Base-by-base conservation (phyloP, 2,888 invertebrate species). In the Notodonta ziczac region DNA sequence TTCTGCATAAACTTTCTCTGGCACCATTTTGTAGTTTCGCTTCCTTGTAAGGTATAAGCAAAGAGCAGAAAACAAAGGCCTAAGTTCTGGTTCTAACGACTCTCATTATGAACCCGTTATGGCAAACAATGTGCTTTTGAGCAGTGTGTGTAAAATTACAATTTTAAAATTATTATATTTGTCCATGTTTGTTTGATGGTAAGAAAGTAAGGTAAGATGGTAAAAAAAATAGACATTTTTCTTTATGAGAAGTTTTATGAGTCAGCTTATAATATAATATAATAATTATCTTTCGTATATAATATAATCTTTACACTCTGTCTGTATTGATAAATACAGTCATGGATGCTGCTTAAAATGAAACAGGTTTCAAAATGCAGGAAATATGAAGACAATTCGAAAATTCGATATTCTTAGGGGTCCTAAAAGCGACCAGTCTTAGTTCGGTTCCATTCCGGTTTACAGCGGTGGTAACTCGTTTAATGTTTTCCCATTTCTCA, bases 401-500 rank as follows among this genome's bases (percentile, higher is more conserved):
- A 14, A n/a, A n/a, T 50, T 58, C 62, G 35, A 53, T 51, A 56
- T n/a, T 58, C 52, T 58, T 59, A 63, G 57, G 44, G 60, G 59
- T 48, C 61, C 61, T 65, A 68, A 66, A 66, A 70, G 16, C 16
- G 50, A 16, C 8, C 14, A 16, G 16, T 16, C 16, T 50, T 46
- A 50, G 14, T 50, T 50, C 7, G 3, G 16, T 50, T 7, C 12
- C 16, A 35, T 12, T 9, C 42, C 10, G 10, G n/a, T 48, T 48
- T 48, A 48, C 10, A 66, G 77, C 76, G 63, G 78, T 70, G 72
- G 76, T 81, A 83, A 83, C 82, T 74, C 77, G 77, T 82, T 84
- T 85, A 83, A 78, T 82, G 81, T 75, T 72, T 63, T 66, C 67
- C 78, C 80, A 80, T 84, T 81, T 80, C 77, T 85, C 80, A 81